A percentile compares a stretch with the other conserved stretches of the same genome.
Evolutionary conservation across 2,888 invertebrate species (phyloP).

Genomic region (Ferrisia virgata): DNA sequence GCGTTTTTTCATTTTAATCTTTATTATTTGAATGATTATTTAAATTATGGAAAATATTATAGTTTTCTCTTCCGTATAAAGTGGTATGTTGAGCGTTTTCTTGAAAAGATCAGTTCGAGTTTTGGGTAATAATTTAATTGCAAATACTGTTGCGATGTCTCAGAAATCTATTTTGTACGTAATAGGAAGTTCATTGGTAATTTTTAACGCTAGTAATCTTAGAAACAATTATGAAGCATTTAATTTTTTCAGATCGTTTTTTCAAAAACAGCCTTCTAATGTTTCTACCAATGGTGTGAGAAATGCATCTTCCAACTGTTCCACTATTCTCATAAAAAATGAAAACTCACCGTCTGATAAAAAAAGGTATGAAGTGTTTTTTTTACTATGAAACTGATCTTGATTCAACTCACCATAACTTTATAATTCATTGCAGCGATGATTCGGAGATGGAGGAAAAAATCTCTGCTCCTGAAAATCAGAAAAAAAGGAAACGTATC

Average conservation of each 20-base stretch:
- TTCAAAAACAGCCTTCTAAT: not conserved
- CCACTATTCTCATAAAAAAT: not conserved
- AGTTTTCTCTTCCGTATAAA: not conserved
- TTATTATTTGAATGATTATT: too few species aligned
- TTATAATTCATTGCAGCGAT: not conserved
- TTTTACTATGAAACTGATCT: too few species aligned
- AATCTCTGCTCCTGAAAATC: not conserved
- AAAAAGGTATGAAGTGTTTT: not conserved
- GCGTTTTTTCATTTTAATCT: too few species aligned
- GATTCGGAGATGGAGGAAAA: not conserved
- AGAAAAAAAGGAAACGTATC: not conserved
- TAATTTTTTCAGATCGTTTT: constrained; percentile 1
- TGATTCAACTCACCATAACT: too few species aligned
- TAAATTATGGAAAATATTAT: too few species aligned
- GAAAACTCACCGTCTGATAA: not conserved
- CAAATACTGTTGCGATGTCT: not conserved
- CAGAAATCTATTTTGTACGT: constrained; percentile 37
- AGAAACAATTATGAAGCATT: not conserved
- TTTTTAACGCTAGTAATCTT: not conserved
- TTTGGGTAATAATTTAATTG: not conserved
- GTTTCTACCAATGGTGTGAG: not conserved
- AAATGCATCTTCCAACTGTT: not conserved
- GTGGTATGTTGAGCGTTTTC: not conserved
- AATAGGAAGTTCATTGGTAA: not conserved
- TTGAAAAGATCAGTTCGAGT: not conserved